phyloP scores from a whole-genome alignment of 2,113 vertebrate genomes.

The Acanthochromis polyacanthus region DNA sequence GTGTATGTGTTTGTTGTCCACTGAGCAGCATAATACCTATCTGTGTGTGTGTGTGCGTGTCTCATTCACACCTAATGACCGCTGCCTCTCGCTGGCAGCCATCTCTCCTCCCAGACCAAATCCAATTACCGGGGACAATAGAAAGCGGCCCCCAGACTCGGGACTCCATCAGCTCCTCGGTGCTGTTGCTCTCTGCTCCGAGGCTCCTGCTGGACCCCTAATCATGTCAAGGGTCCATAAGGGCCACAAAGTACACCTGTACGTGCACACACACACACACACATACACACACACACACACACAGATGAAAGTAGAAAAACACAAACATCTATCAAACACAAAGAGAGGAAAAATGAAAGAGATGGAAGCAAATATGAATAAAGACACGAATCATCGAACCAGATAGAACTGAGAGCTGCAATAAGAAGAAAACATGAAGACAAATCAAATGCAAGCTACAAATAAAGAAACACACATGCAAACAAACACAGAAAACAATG shows the following conservation, averaged over 20 bases:
- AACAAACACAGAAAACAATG: not conserved
- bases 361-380: not conserved
- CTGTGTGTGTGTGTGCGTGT: conserved; percentile 16
- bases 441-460: not conserved
- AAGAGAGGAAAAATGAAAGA: conserved; percentile 4
- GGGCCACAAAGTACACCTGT: conserved; percentile 53
- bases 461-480: not conserved
- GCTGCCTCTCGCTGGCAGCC: conserved; percentile 65
- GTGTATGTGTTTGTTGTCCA: not conserved
- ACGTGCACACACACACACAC: conserved; percentile 6
- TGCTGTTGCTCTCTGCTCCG: conserved; percentile 44
- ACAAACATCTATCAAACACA: not conserved
- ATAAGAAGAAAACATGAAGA: not conserved
- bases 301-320: conserved; percentile 11
- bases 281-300: conserved; percentile 1
- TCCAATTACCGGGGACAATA: conserved; percentile 84
- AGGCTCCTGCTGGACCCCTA: conserved; percentile 68
- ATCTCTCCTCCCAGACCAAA: conserved; percentile 77
- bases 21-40: conserved; percentile 24
- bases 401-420: not conserved
- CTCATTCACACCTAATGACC: conserved; percentile 80
- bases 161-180: conserved; percentile 67
- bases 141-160: conserved; percentile 62
- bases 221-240: conserved; percentile 74
- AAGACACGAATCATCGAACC: not conserved